Evolutionary conservation across 2,113 vertebrate species (phyloP), one percentile per base, ranked within the genome.

Genomic region (Pluvianellus socialis): DNA sequence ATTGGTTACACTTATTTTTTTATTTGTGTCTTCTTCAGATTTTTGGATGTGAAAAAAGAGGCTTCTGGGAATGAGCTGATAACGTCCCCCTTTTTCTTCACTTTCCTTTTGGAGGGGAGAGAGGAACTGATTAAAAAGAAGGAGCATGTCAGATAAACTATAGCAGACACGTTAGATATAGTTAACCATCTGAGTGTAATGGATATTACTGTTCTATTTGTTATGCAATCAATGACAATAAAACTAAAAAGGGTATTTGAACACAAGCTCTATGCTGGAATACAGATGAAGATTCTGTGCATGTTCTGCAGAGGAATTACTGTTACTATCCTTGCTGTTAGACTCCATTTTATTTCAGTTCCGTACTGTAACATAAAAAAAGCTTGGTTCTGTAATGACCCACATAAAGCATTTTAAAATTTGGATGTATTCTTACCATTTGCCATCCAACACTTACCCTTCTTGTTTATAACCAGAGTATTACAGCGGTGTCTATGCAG

Each of bases 381-480:
- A 45, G 2, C 14, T 70, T 44, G 7, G 7, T 11, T 76, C 26
- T 44, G 7, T 49, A 72, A 75, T 27, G 5, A 68, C 21, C 9
- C 5, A 14, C 0, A 0, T 30, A 28, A 73, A 76, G 7, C n/a
- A 50, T 24, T 83, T 63, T 33, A 1, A 55, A 73, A 62, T 71
- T 22, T 73, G 4, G 67, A 40, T 15, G 0, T 30, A 50, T 63
- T 83, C 14, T 80, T 33, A 7, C 13, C 1, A 49, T 77, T 70
- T 90, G 6, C n/a, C 15, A 42, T 38, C 6, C 32, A n/a, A 21
- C 16, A 19, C 2, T 42, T 74, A 13, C 20, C 6, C 61, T 73
- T 44, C 10, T 32, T 32, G 68, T 61, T 66, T 30, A 28, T 58
- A 68, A 35, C 3, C 28, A 24, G 19, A 26, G 13, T 30, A 17